These are phyloP conservation scores for Sternotherus odoratus DNA, from an alignment of 2,797 vertebrate species.

Conservation along the genomic window DNA sequence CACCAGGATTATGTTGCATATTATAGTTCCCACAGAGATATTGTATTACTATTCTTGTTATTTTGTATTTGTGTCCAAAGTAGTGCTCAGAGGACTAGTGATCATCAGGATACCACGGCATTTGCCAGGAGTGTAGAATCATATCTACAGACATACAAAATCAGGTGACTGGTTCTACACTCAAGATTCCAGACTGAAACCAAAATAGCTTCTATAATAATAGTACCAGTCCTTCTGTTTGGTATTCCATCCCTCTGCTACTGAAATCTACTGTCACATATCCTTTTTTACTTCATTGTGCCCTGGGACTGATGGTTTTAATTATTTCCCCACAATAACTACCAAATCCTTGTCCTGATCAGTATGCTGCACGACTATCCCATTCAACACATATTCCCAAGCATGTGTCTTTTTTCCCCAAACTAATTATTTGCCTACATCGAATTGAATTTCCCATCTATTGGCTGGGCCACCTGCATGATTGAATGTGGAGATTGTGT, in stretches of 20 bases:
- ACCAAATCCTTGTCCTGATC: not conserved
- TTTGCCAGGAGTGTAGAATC: not conserved
- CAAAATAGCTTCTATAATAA: not conserved
- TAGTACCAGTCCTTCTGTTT: not conserved
- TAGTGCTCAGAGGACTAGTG: not conserved
- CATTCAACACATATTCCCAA: not conserved
- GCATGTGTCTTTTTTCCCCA: not conserved
- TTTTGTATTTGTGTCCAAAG: not conserved
- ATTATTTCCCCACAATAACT: not conserved
- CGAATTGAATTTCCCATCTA: not conserved
- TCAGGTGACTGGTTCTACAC: not conserved
- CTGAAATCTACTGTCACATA: not conserved
- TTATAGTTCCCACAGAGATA: not conserved
- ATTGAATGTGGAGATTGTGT: not conserved
- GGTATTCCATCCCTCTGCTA: not conserved
- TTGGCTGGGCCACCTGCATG: not conserved
- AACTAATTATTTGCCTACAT: not conserved
- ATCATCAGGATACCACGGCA: not conserved
- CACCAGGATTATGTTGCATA: constrained; percentile 33
- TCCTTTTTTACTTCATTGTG: not conserved
- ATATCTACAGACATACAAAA: not conserved
- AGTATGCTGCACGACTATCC: not conserved
- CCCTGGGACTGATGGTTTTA: not conserved
- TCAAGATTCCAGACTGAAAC: not conserved
- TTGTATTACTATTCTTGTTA: not conserved